Percentiles rank a stretch among this genome's conserved stretches.
phyloP scores from a whole-genome alignment of 2,888 invertebrate genomes.

The Anoplius nigerrimus region DNA sequence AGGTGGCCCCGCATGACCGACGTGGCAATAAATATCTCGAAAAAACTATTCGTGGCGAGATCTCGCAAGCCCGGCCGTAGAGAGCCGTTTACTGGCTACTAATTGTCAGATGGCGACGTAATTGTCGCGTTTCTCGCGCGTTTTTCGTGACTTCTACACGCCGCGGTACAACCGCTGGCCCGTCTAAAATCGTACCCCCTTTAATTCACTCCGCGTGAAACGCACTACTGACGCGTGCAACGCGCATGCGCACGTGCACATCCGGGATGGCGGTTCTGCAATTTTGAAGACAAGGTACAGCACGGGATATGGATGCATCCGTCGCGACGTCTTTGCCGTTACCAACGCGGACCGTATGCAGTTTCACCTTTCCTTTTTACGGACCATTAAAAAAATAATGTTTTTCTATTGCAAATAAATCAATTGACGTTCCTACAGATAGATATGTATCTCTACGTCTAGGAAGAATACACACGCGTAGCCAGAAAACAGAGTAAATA shows the following conservation, averaged over 20 bases:
- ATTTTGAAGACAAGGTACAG: background rate
- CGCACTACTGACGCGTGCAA: conserved; percentile 28
- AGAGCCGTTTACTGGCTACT: conserved; percentile 69
- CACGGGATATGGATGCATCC: too few species aligned
- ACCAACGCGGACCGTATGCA: too few species aligned
- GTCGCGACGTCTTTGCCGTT: too few species aligned
- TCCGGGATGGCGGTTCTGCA: conserved; percentile 30
- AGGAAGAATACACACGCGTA: too few species aligned
- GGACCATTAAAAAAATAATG: too few species aligned
- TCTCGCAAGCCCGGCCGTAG: conserved; percentile 37
- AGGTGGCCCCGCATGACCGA: conserved; percentile 34
- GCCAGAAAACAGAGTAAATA: too few species aligned
- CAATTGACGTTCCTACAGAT: too few species aligned
- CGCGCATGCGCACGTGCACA: conserved; percentile 39
- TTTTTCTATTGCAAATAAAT: too few species aligned
- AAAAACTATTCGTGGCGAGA: conserved; percentile 62
- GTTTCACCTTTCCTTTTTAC: too few species aligned
- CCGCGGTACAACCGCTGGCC: conserved; percentile 30
- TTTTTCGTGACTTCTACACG: conserved; percentile 53
- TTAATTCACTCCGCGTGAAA: conserved; percentile 54
- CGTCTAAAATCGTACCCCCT: conserved; percentile 62
- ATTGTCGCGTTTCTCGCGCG: conserved; percentile 66
- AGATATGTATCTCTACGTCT: too few species aligned
- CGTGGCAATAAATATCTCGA: conserved; percentile 63
- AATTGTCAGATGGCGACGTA: conserved; percentile 72